Conservation (phyloP, 2,888 invertebrate species). For the Eupsilia transversa region DNA sequence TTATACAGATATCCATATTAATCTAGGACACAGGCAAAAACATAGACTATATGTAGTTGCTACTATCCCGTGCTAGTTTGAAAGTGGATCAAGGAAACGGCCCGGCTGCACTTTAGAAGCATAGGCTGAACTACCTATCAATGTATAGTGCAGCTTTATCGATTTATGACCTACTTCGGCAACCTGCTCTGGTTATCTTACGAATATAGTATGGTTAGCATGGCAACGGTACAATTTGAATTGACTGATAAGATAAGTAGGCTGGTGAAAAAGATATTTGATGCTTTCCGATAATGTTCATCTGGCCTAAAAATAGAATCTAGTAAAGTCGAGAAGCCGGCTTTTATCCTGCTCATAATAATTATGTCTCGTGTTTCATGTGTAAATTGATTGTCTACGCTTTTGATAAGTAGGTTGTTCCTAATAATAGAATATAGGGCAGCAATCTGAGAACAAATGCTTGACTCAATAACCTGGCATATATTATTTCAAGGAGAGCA, state of each 20-base stretch:
- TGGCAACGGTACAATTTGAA: background rate
- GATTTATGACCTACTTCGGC: conserved; percentile 58
- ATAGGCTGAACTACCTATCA: conserved; percentile 50
- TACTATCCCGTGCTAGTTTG: conserved; percentile 56
- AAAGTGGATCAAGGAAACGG: conserved; percentile 62
- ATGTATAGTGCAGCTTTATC: conserved; percentile 53
- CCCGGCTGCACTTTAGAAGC: conserved; percentile 44
- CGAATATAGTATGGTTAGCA: background rate
- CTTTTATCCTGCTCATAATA: background rate
- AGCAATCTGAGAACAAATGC: conserved; percentile 14
- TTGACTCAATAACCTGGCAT: conserved; percentile 1
- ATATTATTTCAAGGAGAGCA: background rate
- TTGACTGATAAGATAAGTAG: background rate
- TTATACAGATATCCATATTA: conserved; percentile 1
- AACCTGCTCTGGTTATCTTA: conserved; percentile 42
- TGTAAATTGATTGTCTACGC: conserved; percentile 27
- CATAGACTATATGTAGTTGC: conserved; percentile 33
- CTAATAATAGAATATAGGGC: conserved; percentile 43
- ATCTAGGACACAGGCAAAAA: conserved; percentile 27
- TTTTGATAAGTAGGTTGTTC: conserved; percentile 6
- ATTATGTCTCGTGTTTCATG: conserved; percentile 4
- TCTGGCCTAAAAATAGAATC: conserved; percentile 27
- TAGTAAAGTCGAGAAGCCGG: conserved; percentile 12
- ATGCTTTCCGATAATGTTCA: conserved; percentile 1
- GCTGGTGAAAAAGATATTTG: background rate